Evolutionary conservation across 2,797 vertebrate genomes (phyloP), one percentile per base, ranked within the genome.

Genomic region (Microchirus variegatus): DNA sequence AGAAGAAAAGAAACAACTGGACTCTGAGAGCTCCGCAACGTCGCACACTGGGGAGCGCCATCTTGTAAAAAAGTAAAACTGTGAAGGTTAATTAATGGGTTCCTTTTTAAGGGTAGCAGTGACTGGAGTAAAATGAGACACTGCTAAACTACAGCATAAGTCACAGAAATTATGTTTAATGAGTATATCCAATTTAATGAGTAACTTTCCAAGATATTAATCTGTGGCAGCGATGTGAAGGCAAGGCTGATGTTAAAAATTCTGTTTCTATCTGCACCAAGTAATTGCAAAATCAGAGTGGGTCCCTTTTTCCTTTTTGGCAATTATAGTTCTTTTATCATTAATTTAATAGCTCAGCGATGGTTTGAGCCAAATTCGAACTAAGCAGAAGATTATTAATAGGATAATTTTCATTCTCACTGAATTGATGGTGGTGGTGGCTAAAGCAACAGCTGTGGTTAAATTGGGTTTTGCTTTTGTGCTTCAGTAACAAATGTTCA

Each of bases 361-460:
- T 53, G 55, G 50, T 70, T 77, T 45, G 53, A 72, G 67, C 53
- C 54, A 73, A 70, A 59, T 81, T 81, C 52, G 70, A 13, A 18
- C 64, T 62, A 66, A 73, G 63, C 64, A 63, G 69, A 76, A 76
- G 78, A 69, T 60, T 77, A 71, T 84, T 70, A 67, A 51, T 44
- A 17, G 68, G 38, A 73, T 81, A 50, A 71, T 82, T 77, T 75
- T 67, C 17, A 41, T 84, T 77, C 66, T 74, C 67, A 75, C 57
- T 81, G 63, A 45, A 70, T 22, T 47, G 78, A 73, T 74, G 76
- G 80, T 71, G 78, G 74, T 78, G 78, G 31, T 31, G 31, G 31
- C 31, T 6, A 31, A 1, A 31, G 7, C 31, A 31, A 6, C 31
- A 31, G 31, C 31, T 31, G 31, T 31, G 5, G 31, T 31, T 31